These are phyloP conservation scores for Poecile atricapillus DNA, from an alignment of 2,113 vertebrate species.

Conservation along the genomic window DNA sequence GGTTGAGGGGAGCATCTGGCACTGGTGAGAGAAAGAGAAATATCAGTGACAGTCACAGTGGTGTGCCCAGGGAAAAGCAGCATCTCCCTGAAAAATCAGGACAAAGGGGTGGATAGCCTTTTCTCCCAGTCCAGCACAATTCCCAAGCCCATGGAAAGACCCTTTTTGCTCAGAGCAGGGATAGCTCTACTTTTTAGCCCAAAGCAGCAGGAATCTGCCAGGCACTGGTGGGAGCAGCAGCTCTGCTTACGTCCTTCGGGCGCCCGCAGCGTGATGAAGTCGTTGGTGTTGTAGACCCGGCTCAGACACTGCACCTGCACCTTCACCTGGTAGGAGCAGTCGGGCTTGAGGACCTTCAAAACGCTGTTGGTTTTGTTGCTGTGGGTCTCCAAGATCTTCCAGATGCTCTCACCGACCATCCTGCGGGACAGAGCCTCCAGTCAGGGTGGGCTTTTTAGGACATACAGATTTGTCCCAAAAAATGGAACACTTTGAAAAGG, in stretches of 20 bases:
- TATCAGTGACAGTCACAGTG: fast-evolving
- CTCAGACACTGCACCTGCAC: conserved; percentile 93
- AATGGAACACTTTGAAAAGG: neutral
- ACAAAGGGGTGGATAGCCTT: no score
- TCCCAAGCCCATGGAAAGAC: neutral
- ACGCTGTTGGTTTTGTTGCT: conserved; percentile 89
- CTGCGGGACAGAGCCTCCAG: conserved; percentile 54
- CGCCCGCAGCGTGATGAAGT: conserved; percentile 85
- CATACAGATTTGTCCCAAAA: neutral
- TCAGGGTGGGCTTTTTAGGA: neutral
- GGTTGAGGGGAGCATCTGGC: conserved; percentile 86
- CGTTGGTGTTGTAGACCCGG: conserved; percentile 86
- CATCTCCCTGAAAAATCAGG: neutral
- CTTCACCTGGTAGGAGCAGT: conserved; percentile 92
- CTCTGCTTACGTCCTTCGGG: conserved; percentile 90
- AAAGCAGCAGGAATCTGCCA: fast-evolving
- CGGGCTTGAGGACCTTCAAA: conserved; percentile 87
- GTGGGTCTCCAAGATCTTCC: conserved; percentile 89
- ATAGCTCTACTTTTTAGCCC: fast-evolving
- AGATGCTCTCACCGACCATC: conserved; percentile 82
- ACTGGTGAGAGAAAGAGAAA: conserved; percentile 70
- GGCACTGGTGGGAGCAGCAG: fast-evolving
- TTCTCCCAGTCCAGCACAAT: neutral
- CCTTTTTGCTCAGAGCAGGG: fast-evolving
- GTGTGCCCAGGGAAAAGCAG: neutral